phyloP scores from a whole-genome alignment of 1,140 invertebrate species.

The Ceratitis capitata region DNA sequence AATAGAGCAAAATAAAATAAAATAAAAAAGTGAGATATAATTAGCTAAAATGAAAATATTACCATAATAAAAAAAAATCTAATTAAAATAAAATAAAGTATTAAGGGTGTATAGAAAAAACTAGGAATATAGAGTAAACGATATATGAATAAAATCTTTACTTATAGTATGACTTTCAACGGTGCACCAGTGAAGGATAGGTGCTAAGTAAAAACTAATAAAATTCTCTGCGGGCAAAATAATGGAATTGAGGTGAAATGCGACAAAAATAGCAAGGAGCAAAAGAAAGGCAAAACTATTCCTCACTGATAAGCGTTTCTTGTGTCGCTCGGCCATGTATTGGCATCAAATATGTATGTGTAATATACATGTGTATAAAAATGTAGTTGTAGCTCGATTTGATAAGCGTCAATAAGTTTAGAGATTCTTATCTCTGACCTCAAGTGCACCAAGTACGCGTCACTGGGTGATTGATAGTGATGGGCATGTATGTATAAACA shows the following conservation, averaged over 20 bases:
- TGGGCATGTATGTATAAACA: neutral
- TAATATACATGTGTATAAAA: neutral
- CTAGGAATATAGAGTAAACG: no score
- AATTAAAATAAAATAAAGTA: no score
- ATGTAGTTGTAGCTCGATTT: neutral
- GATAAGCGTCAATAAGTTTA: slow-evolving; percentile 6
- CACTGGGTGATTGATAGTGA: neutral
- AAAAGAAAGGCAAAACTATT: neutral
- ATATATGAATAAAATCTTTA: no score
- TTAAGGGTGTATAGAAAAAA: no score
- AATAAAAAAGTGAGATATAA: no score
- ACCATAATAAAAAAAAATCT: no score
- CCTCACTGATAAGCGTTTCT: slow-evolving; percentile 8
- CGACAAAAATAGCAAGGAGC: neutral
- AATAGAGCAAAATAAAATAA: no score
- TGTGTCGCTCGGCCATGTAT: neutral
- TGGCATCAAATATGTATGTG: neutral
- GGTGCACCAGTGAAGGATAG: no score
- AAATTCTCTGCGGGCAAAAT: slow-evolving; percentile 4
- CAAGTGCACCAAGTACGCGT: slow-evolving; percentile 1
- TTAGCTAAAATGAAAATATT: no score
- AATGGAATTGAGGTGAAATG: neutral
- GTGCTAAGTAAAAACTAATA: neutral
- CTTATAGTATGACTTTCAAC: no score
- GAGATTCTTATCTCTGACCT: slow-evolving; percentile 11